Percentiles rank a stretch among this genome's conserved stretches.
These are phyloP conservation scores for Paramacrobiotus metropolitanus DNA, from an alignment of 1,140 invertebrate genomes.

Conservation along the genomic window DNA sequence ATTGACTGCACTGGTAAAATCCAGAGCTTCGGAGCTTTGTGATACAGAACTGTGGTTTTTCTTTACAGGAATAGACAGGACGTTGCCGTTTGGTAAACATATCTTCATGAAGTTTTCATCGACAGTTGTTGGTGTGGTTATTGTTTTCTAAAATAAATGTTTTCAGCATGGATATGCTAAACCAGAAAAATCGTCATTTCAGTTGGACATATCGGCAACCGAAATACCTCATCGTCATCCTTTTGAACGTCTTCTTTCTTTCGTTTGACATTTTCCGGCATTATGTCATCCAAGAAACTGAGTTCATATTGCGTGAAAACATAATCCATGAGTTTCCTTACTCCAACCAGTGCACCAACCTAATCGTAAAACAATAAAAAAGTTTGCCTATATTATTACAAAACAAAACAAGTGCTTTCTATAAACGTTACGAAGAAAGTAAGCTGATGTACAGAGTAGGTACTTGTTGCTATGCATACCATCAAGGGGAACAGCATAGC, in stretches of 20 bases:
- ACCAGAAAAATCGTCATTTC: neutral
- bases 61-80: conserved; percentile 63
- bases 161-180: too few relatives aligned
- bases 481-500: conserved; percentile 3
- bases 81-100: conserved; percentile 62
- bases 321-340: conserved; percentile 71
- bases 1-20: neutral
- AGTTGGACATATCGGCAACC: neutral
- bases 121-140: conserved; percentile 4
- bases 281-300: conserved; percentile 86
- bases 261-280: conserved; percentile 72
- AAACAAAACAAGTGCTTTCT: too few relatives aligned
- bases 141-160: too few relatives aligned
- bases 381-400: too few relatives aligned
- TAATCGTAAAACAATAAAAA: conserved; percentile 19
- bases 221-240: too few relatives aligned
- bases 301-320: conserved; percentile 68
- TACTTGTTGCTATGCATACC: too few relatives aligned
- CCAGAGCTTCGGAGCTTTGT: neutral
- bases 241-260: conserved; percentile 35
- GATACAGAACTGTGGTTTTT: neutral
- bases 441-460: too few relatives aligned
- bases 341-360: conserved; percentile 90
- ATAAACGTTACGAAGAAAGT: too few relatives aligned
- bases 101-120: neutral